Base-by-base conservation (phyloP, 1,140 invertebrate species). In the Anastrepha obliqua region DNA sequence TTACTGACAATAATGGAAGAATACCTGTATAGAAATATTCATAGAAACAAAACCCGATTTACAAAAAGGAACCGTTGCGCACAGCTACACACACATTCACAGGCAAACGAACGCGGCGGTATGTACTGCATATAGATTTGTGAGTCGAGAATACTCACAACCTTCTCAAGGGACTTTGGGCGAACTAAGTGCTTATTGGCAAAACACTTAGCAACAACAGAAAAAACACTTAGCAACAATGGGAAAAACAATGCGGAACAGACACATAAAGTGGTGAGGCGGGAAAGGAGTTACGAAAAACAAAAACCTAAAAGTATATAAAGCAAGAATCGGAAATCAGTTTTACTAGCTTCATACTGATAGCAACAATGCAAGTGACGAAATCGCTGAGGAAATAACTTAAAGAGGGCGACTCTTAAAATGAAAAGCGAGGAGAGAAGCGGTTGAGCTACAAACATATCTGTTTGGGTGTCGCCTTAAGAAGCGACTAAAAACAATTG, bases 101-200 rank as follows among this genome's bases (percentile, higher is more conserved):
- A 47, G 17, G 44, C 29, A 44, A 44, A 44, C 42, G 39, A 44
- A 44, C 17, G 39, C 15, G 7, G 11, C 13, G 39, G 39, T 47
- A 44, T 74, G 17, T 47, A 47, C 67, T 13, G 67, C 44, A 5
- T 47, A 44, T 67, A 15, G 11, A 62, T 62, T 9, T 20, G 74
- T 9, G 74, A 11, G 8, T 55, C 20, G 47, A 81, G 74, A 55
- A 81, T 17, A 29, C 74, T 51, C n/a, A 51, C 17, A 47, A 51
- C 20, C 55, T 47, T 9, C 74, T 81, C 47, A 20, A 81, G 47
- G 44, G 44, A 81, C 74, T 47, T 81, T 51, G 74, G n/a, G 29
- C n/a, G 47, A 55, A 81, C 74, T 81, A 81, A 81, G 74, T 81
- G 74, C 47, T 55, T 81, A 81, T 81, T 81, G 74, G 47, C 74